Evolutionary conservation across 2,113 vertebrate genomes (phyloP).

Genomic region (Sciurus niger): DNA sequence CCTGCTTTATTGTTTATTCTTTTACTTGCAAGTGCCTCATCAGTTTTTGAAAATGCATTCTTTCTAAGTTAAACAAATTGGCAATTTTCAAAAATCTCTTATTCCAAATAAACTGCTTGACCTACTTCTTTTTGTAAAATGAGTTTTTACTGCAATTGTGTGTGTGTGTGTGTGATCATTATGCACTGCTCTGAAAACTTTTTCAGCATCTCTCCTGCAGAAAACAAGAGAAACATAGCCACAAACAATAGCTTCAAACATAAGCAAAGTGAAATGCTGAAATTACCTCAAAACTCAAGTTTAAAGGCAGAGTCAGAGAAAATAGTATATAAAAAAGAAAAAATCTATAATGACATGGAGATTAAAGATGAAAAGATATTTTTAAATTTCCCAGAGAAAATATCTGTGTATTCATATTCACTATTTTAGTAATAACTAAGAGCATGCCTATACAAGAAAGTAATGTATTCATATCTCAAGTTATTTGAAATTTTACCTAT

Average conservation of each 20-base stretch:
- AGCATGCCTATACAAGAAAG: background rate
- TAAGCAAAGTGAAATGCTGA: background rate
- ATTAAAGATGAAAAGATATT: background rate
- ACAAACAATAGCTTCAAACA: background rate
- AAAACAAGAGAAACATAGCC: background rate
- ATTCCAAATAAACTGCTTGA: background rate
- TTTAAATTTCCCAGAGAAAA: background rate
- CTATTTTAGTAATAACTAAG: background rate
- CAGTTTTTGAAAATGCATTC: background rate
- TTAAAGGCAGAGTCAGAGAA: background rate
- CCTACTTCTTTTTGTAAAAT: background rate
- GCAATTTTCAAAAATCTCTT: background rate
- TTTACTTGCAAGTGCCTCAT: background rate
- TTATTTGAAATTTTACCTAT: background rate
- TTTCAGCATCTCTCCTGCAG: background rate
- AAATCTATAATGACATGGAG: background rate
- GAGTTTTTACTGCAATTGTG: background rate
- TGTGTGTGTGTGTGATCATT: background rate
- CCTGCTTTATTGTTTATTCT: background rate
- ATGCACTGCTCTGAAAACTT: background rate
- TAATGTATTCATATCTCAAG: background rate
- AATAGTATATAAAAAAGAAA: background rate
- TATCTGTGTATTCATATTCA: background rate
- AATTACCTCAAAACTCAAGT: background rate
- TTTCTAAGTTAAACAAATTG: conserved; percentile 14